Evolutionary conservation across 1,140 invertebrate species (phyloP).

Genomic region (Odontomachus brunneus): DNA sequence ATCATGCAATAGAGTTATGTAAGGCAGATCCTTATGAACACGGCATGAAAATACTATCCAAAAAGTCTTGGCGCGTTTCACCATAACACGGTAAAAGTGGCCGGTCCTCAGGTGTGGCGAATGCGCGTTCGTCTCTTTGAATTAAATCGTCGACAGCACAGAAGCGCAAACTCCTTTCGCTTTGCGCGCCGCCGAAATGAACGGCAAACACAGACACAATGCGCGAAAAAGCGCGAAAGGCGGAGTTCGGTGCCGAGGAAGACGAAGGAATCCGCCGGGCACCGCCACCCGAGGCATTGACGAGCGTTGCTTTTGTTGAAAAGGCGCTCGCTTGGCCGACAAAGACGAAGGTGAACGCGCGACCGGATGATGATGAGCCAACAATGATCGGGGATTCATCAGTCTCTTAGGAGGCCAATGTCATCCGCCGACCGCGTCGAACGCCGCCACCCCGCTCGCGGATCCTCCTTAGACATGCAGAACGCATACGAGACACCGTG

Average conservation of each 20-base stretch:
- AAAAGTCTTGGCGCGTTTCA: not conserved
- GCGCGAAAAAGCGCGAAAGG: slow-evolving; percentile 35
- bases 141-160: slow-evolving; percentile 49
- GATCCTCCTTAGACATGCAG: slow-evolving; percentile 79
- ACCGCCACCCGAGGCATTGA: not conserved
- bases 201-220: slow-evolving; percentile 12
- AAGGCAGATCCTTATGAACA: not conserved
- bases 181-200: slow-evolving; percentile 31
- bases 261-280: not conserved
- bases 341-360: slow-evolving; percentile 70
- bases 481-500: slow-evolving; percentile 76
- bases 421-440: slow-evolving; percentile 71
- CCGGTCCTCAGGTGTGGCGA: not conserved
- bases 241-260: slow-evolving; percentile 18
- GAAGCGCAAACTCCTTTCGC: slow-evolving; percentile 44
- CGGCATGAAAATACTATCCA: not conserved
- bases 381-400: slow-evolving; percentile 78
- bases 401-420: slow-evolving; percentile 85
- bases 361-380: slow-evolving; percentile 79
- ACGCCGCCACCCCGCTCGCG: slow-evolving; percentile 41
- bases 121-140: slow-evolving; percentile 1
- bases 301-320: slow-evolving; percentile 18
- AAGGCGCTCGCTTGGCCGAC: slow-evolving; percentile 51
- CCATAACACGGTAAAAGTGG: slow-evolving; percentile 8
- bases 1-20: not conserved